phyloP scores from a whole-genome alignment of 2,888 invertebrate species.

The Mycalesis mineus region DNA sequence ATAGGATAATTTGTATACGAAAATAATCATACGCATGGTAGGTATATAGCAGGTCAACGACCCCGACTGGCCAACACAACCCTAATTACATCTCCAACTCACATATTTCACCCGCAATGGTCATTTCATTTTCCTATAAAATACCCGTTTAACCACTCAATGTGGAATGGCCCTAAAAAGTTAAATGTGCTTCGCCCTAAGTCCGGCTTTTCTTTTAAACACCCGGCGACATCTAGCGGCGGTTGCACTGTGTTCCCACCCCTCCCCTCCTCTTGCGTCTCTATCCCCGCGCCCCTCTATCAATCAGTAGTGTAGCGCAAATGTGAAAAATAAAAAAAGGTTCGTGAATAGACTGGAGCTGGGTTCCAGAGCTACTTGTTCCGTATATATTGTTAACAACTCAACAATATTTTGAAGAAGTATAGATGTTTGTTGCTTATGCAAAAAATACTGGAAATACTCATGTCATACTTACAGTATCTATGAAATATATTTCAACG shows the following conservation, averaged over 20 bases:
- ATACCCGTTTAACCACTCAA: conserved; percentile 1
- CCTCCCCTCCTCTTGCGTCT: background rate
- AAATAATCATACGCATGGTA: too few relatives aligned
- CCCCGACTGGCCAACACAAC: background rate
- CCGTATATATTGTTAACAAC: background rate
- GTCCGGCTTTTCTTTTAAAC: conserved; percentile 12
- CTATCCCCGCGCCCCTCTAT: conserved; percentile 29
- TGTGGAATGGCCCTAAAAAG: conserved; percentile 8
- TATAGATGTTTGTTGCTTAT: too few relatives aligned
- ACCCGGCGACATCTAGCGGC: conserved; percentile 22
- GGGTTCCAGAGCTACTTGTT: background rate
- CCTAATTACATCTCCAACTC: background rate
- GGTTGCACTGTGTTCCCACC: conserved; percentile 1
- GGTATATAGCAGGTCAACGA: background rate
- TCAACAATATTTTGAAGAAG: too few relatives aligned
- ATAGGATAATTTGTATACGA: too few relatives aligned
- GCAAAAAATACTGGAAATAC: too few relatives aligned
- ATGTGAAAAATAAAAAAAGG: conserved; percentile 53
- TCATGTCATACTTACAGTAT: too few relatives aligned
- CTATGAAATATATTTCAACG: too few relatives aligned
- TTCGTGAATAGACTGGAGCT: background rate
- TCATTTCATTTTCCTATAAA: conserved; percentile 5
- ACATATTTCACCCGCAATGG: conserved; percentile 5
- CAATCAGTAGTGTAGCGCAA: conserved; percentile 57
- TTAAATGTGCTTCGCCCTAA: conserved; percentile 5